These are phyloP conservation scores for Ridgeia piscesae DNA, from an alignment of 1,140 invertebrate species.

Conservation along the genomic window DNA sequence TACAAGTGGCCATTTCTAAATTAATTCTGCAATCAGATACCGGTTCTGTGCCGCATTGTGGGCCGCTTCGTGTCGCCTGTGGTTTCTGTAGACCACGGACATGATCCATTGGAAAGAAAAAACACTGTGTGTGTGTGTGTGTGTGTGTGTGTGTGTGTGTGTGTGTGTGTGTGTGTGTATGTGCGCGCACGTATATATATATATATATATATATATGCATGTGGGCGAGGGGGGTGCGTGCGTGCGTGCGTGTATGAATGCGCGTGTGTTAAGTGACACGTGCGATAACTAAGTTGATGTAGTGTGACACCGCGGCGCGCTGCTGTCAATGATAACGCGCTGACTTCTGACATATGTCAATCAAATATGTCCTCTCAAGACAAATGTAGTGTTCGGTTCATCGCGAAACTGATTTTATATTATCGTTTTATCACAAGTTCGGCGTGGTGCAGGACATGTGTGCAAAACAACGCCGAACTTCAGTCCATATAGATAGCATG, in stretches of 20 bases:
- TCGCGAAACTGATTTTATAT: neutral
- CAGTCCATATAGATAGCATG: neutral
- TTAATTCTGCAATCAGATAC: neutral
- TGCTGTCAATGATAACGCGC: neutral
- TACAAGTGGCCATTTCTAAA: neutral
- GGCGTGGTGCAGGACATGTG: neutral
- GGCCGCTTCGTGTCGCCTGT: neutral
- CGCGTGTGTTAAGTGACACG: neutral
- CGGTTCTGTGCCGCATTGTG: neutral
- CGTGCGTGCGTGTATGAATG: no score
- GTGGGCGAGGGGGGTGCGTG: no score
- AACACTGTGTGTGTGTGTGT: no score
- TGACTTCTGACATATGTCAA: neutral
- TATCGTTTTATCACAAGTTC: neutral
- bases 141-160: no score
- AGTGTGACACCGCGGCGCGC: neutral
- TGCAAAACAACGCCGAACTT: neutral
- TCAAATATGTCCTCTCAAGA: neutral
- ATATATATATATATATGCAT: no score
- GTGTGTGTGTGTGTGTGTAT: no score
- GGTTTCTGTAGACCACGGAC: no score
- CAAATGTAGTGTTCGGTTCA: neutral
- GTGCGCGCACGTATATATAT: no score
- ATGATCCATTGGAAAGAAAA: no score
- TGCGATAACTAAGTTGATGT: neutral